phyloP scores from a whole-genome alignment of 1,140 invertebrate genomes.

The Drosophila chauvacae region DNA sequence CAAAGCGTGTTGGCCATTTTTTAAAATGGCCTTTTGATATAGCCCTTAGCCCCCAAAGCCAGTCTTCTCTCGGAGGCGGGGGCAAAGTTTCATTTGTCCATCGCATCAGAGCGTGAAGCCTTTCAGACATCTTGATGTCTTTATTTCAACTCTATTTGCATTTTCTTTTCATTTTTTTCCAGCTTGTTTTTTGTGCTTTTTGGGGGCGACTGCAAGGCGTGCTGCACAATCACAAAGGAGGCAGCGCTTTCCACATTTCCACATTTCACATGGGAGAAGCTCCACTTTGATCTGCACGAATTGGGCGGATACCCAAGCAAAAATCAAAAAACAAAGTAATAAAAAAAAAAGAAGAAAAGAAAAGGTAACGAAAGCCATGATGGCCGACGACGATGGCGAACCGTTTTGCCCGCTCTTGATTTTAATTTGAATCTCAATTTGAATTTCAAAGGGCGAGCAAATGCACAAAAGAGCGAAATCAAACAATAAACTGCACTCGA shows the following conservation, averaged over 20 bases:
- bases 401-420: constrained; percentile 54
- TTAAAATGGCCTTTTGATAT: constrained; percentile 15
- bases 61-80: neutral
- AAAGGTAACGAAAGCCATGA: constrained; percentile 12
- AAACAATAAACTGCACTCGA: constrained; percentile 81
- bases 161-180: neutral
- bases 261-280: constrained; percentile 57
- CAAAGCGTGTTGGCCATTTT: constrained; percentile 17
- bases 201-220: constrained; percentile 42
- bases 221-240: constrained; percentile 74
- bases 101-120: constrained; percentile 53
- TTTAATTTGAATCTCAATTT: constrained; percentile 75
- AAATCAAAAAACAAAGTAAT: neutral
- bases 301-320: constrained; percentile 61
- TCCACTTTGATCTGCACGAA: constrained; percentile 66
- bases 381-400: constrained; percentile 54
- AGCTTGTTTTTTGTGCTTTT: neutral
- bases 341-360: neutral
- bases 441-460: constrained; percentile 73
- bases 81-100: constrained; percentile 53
- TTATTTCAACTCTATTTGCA: constrained; percentile 28
- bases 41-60: neutral
- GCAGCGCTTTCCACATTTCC: constrained; percentile 57
- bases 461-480: constrained; percentile 73
- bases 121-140: constrained; percentile 43